Base-by-base conservation (phyloP, 1,140 invertebrate genomes). In the Varroa destructor region DNA sequence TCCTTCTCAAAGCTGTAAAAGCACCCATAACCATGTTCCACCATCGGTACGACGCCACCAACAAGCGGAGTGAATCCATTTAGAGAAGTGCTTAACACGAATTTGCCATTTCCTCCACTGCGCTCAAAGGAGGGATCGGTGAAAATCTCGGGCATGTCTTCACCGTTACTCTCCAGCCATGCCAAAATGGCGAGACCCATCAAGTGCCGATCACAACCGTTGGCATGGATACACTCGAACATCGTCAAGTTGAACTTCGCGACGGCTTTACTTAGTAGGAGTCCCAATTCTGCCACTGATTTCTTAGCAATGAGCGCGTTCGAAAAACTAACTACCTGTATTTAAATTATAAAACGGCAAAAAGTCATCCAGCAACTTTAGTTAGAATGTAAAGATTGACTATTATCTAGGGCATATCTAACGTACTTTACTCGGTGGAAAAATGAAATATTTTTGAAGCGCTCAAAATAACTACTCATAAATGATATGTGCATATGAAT, bases 91-190 rank as follows among this genome's bases (percentile, higher is more conserved):
- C 85, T 86, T 43, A 87, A 76, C 0, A 84, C 77, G 75, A 82
- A 87, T 76, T 86, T 86, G 42, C 85, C 85, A 54, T 81, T 82
- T 10, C 85, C 85, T 42, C 85, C 85, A 78, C 84, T 85, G 75
- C 82, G 85, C 1, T 74, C 74, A 74, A 81, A 86, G 1, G 84
- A 75, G 1, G 82, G 79, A 78, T 86, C 84, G 10, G 77, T 77
- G 74, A 81, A 86, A 5, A 86, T 75, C 37, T 80, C 79, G 3
- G 84, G 85, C 43, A 82, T 78, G 4, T 80, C 77, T 5, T 82
- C 64, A 51, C 81, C 81, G 12, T 37, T 37, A 3, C 40, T 14
- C 42, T 81, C 78, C 74, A 86, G 84, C 51, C 80, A 74, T 0
- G 84, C 81, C 3, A 80, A 77, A 73, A 84, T 73, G 57, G 78